Conservation (phyloP, 2,797 vertebrate species). For the Euthynnus affinis region DNA sequence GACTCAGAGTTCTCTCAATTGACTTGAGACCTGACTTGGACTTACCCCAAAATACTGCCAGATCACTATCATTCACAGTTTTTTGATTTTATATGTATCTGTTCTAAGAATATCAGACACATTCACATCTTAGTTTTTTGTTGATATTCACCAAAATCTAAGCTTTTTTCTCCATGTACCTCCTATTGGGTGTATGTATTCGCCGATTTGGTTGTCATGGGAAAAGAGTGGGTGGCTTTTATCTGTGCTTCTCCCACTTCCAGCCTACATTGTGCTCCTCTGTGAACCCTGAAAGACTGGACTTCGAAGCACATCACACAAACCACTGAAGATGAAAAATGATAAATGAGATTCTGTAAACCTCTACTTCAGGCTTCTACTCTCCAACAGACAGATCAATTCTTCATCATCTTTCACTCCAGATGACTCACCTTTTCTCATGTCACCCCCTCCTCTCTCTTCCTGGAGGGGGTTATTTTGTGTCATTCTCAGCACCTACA, state of each 20-base stretch:
- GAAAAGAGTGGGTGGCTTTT: conserved; percentile 64
- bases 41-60: background rate
- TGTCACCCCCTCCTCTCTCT: conserved; percentile 24
- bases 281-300: conserved; percentile 21
- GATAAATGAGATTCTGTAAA: conserved; percentile 10
- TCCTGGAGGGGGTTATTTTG: conserved; percentile 58
- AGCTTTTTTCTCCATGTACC: background rate
- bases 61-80: background rate
- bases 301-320: conserved; percentile 1
- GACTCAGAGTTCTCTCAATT: background rate
- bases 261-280: conserved; percentile 5
- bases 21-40: background rate
- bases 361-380: background rate
- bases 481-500: conserved; percentile 71
- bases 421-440: conserved; percentile 23
- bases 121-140: no score
- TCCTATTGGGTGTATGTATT: background rate
- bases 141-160: no score
- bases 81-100: no score
- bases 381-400: conserved; percentile 32
- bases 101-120: no score
- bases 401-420: conserved; percentile 29
- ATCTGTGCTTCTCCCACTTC: conserved; percentile 19
- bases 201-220: conserved; percentile 55
- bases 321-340: conserved; percentile 22